Evolutionary conservation across 2,888 invertebrate species (phyloP).

Genomic region (Chironomus riparius): DNA sequence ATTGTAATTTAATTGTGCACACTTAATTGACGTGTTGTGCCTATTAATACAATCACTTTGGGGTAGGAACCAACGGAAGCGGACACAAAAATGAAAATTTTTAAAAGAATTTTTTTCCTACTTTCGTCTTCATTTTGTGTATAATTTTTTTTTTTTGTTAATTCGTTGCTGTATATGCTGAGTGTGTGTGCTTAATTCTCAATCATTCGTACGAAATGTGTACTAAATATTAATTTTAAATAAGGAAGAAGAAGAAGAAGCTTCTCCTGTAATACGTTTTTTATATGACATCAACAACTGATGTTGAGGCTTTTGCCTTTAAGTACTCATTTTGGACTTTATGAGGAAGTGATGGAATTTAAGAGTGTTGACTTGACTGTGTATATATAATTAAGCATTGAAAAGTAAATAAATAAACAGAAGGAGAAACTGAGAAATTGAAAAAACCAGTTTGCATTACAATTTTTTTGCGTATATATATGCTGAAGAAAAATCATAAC

Average conservation of each 20-base stretch:
- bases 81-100: slow-evolving; percentile 1
- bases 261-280: no score
- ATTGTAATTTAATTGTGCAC: neutral
- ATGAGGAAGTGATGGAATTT: neutral
- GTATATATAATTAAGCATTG: neutral
- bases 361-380: neutral
- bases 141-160: neutral
- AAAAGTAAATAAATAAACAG: neutral
- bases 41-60: neutral
- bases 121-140: neutral
- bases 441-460: neutral
- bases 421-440: neutral
- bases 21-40: neutral
- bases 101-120: neutral
- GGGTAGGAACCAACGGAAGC: neutral
- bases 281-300: neutral
- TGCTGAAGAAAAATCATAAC: neutral
- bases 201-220: neutral
- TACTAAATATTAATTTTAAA: neutral
- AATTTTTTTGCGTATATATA: neutral
- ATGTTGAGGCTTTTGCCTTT: neutral
- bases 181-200: neutral
- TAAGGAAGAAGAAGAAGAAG: neutral
- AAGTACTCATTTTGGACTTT: neutral
- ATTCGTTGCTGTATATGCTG: neutral